These are phyloP conservation scores for Artibeus lituratus DNA, from an alignment of 2,797 vertebrate species.

Conservation along the genomic window DNA sequence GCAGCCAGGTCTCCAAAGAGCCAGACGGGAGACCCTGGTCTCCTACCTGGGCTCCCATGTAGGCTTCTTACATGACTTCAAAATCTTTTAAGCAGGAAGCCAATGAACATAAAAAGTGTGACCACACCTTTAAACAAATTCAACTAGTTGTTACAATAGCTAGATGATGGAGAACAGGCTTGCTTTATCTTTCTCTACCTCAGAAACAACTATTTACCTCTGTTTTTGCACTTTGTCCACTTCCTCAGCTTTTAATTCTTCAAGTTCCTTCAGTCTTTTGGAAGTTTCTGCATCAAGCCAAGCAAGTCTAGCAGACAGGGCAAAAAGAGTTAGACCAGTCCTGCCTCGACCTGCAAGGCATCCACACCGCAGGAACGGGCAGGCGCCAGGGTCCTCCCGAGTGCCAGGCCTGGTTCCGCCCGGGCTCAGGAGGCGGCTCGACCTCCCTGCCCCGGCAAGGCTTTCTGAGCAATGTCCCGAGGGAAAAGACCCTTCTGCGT, in stretches of 20 bases:
- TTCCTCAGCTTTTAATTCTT: constrained; percentile 83
- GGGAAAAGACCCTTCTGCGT: neutral
- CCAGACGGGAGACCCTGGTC: neutral
- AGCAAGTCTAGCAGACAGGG: constrained; percentile 80
- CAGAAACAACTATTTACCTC: constrained; percentile 73
- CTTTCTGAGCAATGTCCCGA: neutral
- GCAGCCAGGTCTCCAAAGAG: neutral
- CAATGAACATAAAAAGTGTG: neutral
- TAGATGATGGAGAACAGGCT: neutral
- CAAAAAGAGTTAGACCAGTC: neutral
- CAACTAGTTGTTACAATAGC: neutral
- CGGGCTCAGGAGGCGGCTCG: neutral
- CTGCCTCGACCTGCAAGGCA: neutral
- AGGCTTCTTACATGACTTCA: neutral
- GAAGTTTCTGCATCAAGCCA: constrained; percentile 85
- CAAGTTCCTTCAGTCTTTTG: constrained; percentile 82
- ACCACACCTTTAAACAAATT: neutral
- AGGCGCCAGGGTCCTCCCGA: neutral
- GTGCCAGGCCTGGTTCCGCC: neutral
- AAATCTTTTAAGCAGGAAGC: neutral
- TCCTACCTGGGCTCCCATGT: neutral
- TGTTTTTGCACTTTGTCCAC: constrained; percentile 77
- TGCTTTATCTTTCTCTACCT: neutral
- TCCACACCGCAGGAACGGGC: neutral
- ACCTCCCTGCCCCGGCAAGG: neutral